Base-by-base conservation (phyloP, 2,888 invertebrate genomes). In the Caenorhabditis uteleia region DNA sequence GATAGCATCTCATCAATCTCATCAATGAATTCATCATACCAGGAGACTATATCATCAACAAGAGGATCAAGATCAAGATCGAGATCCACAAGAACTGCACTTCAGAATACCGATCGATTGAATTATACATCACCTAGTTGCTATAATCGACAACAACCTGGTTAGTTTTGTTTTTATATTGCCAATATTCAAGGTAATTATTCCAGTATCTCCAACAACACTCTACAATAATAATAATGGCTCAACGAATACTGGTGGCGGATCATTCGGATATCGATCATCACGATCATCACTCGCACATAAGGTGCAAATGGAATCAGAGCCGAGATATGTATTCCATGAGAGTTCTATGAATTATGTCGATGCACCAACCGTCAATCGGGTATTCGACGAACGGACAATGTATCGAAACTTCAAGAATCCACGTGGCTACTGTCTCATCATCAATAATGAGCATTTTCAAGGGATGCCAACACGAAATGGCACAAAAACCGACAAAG, bases 391-490 rank as follows among this genome's bases (percentile, higher is more conserved):
- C 25, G 36, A 49, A n/a, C 54, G 49, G 23, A 64, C 48, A 72
- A 73, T 77, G 47, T 82, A 83, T 51, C 57, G 55, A 7, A 79
- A 81, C 43, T 78, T 75, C 43, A 59, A 77, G 27, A 53, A 56
- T 23, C 77, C 78, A 8, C 78, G 78, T 48, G 83, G 83, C 1
- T 54, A 75, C 10, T 80, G 76, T 7, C 60, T 83, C 18, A 73
- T 83, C n/a, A 79, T 83, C 40, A 83, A 82, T 51, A 83, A 83
- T 48, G 60, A 74, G 21, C 26, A 65, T 12, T 82, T 82, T 54
- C 47, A 55, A 2, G 45, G 44, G 34, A 72, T 75, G 75, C 68
- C 75, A 8, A 34, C 62, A 8, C 59, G 82, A 38, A 58, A 66
- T 18, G 82, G 65, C 12, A 65, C 59, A 0, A 59, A 66, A 40